These are phyloP conservation scores for Andrena marginata DNA, from an alignment of 2,888 invertebrate genomes.

Conservation along the genomic window DNA sequence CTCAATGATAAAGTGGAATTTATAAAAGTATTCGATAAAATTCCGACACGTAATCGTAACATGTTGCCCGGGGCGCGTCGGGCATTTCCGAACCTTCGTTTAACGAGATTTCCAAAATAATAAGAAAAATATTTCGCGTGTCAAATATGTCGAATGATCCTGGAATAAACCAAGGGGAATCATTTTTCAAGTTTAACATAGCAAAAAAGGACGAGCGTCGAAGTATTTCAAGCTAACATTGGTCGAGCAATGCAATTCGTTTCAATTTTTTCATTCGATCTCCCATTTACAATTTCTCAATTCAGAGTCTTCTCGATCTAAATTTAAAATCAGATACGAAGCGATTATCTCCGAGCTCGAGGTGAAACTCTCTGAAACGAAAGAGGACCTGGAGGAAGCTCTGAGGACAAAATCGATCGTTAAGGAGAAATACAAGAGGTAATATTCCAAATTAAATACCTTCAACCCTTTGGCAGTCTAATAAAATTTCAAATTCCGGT, in stretches of 20 bases:
- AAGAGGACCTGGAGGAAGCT: conserved; percentile 60
- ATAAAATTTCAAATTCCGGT: no score
- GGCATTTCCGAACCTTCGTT: background rate
- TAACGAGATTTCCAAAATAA: conserved; percentile 6
- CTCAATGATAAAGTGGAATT: conserved; percentile 40
- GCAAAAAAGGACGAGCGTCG: no score
- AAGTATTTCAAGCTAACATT: no score
- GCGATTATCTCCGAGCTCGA: conserved; percentile 67
- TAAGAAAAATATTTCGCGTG: background rate
- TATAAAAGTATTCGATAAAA: conserved; percentile 44
- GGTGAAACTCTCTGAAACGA: conserved; percentile 52
- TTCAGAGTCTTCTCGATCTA: no score
- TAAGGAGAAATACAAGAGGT: conserved; percentile 70
- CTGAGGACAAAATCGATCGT: conserved; percentile 48
- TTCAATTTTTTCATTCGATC: no score
- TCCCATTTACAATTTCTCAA: no score
- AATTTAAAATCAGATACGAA: conserved; percentile 50
- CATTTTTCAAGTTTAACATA: background rate
- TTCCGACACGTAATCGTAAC: conserved; percentile 33
- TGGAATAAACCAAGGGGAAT: background rate
- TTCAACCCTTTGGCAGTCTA: no score
- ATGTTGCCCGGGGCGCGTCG: background rate
- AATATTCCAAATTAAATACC: background rate
- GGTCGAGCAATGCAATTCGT: no score
- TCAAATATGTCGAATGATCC: background rate